Conservation (phyloP, 2,888 invertebrate species). For the Microctonus hyperodae region DNA sequence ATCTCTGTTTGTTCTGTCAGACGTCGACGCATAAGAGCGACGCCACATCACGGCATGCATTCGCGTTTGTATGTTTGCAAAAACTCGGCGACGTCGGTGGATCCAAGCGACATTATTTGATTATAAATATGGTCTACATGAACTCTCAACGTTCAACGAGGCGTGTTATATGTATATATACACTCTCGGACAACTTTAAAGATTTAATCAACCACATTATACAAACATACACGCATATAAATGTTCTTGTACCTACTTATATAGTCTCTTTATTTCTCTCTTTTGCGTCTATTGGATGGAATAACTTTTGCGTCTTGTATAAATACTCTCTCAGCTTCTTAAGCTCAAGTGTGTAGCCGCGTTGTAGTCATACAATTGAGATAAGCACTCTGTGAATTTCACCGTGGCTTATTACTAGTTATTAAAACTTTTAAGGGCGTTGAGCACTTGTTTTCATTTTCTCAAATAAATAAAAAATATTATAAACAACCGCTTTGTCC, state of each 20-base stretch:
- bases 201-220: slow-evolving; percentile 37
- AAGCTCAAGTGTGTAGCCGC: slow-evolving; percentile 39
- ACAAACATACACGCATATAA: slow-evolving; percentile 14
- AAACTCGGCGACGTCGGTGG: slow-evolving; percentile 33
- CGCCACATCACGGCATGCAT: neutral
- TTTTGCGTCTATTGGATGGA: slow-evolving; percentile 28
- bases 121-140: slow-evolving; percentile 28
- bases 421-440: slow-evolving; percentile 37
- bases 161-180: neutral
- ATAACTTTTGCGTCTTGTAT: slow-evolving; percentile 26
- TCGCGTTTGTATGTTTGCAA: slow-evolving; percentile 15
- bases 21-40: slow-evolving; percentile 2
- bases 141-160: slow-evolving; percentile 4
- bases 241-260: neutral
- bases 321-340: slow-evolving; percentile 27
- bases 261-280: slow-evolving; percentile 20
- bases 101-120: slow-evolving; percentile 35
- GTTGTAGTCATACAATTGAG: slow-evolving; percentile 36
- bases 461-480: neutral
- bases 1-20: slow-evolving; percentile 15
- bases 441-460: neutral
- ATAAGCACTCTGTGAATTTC: slow-evolving; percentile 41
- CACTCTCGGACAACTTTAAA: slow-evolving; percentile 1
- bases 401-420: slow-evolving; percentile 39
- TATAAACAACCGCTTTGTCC: neutral